Conservation (phyloP, 2,797 vertebrate species). For the Etheostoma nigrum region DNA sequence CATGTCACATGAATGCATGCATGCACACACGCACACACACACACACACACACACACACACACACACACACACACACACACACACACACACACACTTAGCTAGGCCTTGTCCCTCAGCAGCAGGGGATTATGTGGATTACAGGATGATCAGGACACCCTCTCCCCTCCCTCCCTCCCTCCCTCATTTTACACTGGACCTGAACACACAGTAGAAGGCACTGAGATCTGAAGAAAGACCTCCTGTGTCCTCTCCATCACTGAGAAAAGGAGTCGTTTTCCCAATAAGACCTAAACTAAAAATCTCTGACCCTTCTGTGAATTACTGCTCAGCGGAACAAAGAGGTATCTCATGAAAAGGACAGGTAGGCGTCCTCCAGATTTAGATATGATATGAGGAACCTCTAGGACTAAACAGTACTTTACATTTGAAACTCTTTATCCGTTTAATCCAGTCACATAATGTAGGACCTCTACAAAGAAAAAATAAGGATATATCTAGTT, state of each 20-base stretch:
- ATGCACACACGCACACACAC: slow-evolving; percentile 33
- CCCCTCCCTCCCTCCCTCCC: slow-evolving; percentile 33
- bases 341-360: slow-evolving; percentile 69
- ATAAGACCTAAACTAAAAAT: slow-evolving; percentile 51
- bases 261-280: slow-evolving; percentile 68
- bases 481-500: slow-evolving; percentile 33
- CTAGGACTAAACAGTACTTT: slow-evolving; percentile 42
- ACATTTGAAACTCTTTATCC: slow-evolving; percentile 31
- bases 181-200: slow-evolving; percentile 64
- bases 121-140: slow-evolving; percentile 87
- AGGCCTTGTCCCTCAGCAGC: slow-evolving; percentile 77
- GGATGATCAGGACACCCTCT: slow-evolving; percentile 80
- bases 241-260: slow-evolving; percentile 62
- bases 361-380: slow-evolving; percentile 45
- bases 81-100: slow-evolving; percentile 58
- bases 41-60: slow-evolving; percentile 49
- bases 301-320: slow-evolving; percentile 50
- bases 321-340: slow-evolving; percentile 68
- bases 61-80: slow-evolving; percentile 43
- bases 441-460: slow-evolving; percentile 52
- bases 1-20: slow-evolving; percentile 53
- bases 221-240: slow-evolving; percentile 75
- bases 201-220: slow-evolving; percentile 51
- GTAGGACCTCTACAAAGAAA: slow-evolving; percentile 33
- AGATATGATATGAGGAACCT: slow-evolving; percentile 59